Evolutionary conservation across 2,888 invertebrate species (phyloP).

Genomic region (Epistrophella euchroma): DNA sequence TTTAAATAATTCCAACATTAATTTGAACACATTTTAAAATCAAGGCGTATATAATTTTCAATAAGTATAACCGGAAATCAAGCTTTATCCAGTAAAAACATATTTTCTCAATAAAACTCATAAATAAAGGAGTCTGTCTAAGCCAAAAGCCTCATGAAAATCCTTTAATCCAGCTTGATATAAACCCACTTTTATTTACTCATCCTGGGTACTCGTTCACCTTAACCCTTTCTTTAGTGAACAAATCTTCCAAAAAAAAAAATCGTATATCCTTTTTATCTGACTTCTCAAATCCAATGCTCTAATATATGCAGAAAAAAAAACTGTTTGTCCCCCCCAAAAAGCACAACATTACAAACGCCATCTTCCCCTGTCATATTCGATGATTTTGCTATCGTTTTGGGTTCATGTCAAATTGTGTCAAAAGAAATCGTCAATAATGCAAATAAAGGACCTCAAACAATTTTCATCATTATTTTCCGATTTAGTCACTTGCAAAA

Average conservation of each 20-base stretch:
- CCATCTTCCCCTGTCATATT: not conserved
- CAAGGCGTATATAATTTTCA: no score
- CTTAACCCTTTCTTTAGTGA: not conserved
- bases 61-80: no score
- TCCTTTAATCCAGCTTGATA: constrained; percentile 4
- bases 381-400: constrained; percentile 16
- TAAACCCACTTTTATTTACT: constrained; percentile 17
- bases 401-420: constrained; percentile 49
- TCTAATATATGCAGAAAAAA: constrained; percentile 30
- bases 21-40: no score
- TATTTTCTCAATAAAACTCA: not conserved
- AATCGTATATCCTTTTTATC: constrained; percentile 19
- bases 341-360: not conserved
- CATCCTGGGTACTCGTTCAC: not conserved
- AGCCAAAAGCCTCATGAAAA: not conserved
- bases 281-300: constrained; percentile 23
- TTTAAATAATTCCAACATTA: no score
- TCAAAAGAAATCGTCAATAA: constrained; percentile 71
- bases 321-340: not conserved
- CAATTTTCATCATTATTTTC: constrained; percentile 54
- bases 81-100: not conserved
- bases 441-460: constrained; percentile 66
- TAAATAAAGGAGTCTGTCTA: not conserved
- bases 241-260: constrained; percentile 14
- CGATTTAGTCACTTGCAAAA: constrained; percentile 60